Base-by-base conservation (phyloP, 2,888 invertebrate genomes). In the Machimus atricapillus region DNA sequence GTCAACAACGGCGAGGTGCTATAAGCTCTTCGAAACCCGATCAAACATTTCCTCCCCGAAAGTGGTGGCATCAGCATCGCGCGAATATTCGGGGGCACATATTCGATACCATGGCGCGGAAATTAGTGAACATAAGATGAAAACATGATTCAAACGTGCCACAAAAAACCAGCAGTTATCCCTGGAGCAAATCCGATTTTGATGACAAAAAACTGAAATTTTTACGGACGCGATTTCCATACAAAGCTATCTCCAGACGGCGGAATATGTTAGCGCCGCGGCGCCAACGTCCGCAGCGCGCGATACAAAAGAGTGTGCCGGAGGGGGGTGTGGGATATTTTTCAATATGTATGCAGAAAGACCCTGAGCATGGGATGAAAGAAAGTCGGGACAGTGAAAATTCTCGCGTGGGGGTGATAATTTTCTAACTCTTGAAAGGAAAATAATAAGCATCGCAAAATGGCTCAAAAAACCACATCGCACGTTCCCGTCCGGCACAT, bases 131-230 rank as follows among this genome's bases (percentile, higher is more conserved):
- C 79, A 79, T 79, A 52, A 79, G 43, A 78, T 23, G 23, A 46
- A 43, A 46, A 46, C 27, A 79, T 79, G 79, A 79, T 79, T 79
- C 79, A 52, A 14, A 79, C 79, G 79, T 79, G 79, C 79, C 46
- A 27, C 79, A 79, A 46, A 46, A 46, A 79, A 27, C 27, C 27
- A 27, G 79, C 79, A 79, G 79, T 46, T 79, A 27, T 27, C 27
- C 79, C 52, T 6, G 2, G 14, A 79, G 79, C 52, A 79, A 79
- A 79, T 79, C 79, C 52, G 79, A 79, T 40, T 19, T 79, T 79
- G 79, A 79, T 79, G 43, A 79, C 79, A 46, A 52, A 79, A 79
- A 79, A 79, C 66, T 79, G 52, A 79, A 79, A 79, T 79, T 52
- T 79, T 52, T 27, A 23, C 46, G 52, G 3, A 23, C 52, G 27